These are phyloP conservation scores for Acanthochromis polyacanthus DNA, from an alignment of 2,113 vertebrate species.

Conservation along the genomic window DNA sequence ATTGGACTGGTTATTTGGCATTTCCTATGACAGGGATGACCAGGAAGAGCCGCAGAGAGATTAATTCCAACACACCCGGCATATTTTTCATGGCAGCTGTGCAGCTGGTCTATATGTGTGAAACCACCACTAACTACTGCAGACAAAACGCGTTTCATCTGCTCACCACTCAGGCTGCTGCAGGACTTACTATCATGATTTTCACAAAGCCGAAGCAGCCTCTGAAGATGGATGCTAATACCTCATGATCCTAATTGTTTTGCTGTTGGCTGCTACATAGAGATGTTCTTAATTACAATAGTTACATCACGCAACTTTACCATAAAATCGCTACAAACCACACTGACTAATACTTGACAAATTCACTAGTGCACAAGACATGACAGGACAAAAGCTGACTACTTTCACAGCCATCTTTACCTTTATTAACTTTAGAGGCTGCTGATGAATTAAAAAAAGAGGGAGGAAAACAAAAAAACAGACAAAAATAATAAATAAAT, in stretches of 20 bases:
- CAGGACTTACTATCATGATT: neutral
- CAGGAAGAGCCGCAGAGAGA: conserved; percentile 24
- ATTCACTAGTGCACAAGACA: conserved; percentile 17
- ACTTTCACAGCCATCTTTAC: conserved; percentile 32
- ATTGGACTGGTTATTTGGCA: conserved; percentile 41
- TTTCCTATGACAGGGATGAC: conserved; percentile 52
- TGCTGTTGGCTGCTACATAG: neutral
- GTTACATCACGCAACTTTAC: neutral
- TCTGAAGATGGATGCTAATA: neutral
- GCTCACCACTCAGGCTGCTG: neutral
- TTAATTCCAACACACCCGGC: conserved; percentile 47
- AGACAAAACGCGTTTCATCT: neutral
- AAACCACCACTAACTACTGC: neutral
- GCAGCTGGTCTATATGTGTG: neutral
- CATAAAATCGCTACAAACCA: neutral
- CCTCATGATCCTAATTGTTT: neutral
- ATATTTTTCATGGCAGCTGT: conserved; percentile 43
- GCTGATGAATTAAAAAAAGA: conserved; percentile 10
- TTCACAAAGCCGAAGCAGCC: neutral
- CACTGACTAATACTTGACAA: neutral
- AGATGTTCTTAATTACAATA: neutral
- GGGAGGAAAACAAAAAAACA: no score
- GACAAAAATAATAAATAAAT: neutral
- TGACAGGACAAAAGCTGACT: conserved; percentile 3
- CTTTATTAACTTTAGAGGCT: conserved; percentile 2